phyloP scores from a whole-genome alignment of 2,113 vertebrate species.

The Eolophus roseicapilla region DNA sequence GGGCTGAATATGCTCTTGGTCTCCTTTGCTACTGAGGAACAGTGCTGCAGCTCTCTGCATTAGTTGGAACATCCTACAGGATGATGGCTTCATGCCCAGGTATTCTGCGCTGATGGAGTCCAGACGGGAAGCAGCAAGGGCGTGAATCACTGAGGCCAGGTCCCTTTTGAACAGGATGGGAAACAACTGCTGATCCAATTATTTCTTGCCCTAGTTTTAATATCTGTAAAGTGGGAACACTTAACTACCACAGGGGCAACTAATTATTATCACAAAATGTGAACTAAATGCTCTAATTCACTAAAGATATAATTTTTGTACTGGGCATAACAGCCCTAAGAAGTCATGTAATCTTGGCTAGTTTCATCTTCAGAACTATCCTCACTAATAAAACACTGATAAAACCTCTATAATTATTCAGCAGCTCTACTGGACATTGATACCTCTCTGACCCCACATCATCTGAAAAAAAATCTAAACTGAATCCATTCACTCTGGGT shows the following conservation, averaged over 20 bases:
- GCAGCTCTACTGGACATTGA: background rate
- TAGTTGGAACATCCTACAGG: constrained; percentile 35
- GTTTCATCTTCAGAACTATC: background rate
- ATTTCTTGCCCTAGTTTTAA: constrained; percentile 53
- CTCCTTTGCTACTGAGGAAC: background rate
- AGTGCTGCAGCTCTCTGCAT: background rate
- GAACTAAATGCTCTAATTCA: constrained; percentile 29
- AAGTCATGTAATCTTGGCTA: background rate
- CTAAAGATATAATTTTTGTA: background rate
- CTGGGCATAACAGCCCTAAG: background rate
- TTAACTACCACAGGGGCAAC: constrained; percentile 11
- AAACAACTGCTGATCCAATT: constrained; percentile 45
- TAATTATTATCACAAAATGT: constrained; percentile 32
- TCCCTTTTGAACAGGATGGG: constrained; percentile 41
- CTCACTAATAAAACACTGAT: background rate
- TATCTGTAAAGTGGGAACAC: constrained; percentile 1
- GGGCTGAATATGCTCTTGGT: background rate
- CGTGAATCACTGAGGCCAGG: constrained; percentile 49
- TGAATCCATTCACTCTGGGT: background rate
- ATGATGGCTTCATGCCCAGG: constrained; percentile 56
- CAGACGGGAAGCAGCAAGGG: constrained; percentile 60
- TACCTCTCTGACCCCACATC: background rate
- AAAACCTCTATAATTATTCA: background rate
- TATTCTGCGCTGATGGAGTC: constrained; percentile 37
- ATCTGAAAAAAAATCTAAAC: background rate